Evolutionary conservation across 1,140 invertebrate genomes (phyloP), one percentile per base, ranked within the genome.

Genomic region (Gonioctena quinquepunctata): DNA sequence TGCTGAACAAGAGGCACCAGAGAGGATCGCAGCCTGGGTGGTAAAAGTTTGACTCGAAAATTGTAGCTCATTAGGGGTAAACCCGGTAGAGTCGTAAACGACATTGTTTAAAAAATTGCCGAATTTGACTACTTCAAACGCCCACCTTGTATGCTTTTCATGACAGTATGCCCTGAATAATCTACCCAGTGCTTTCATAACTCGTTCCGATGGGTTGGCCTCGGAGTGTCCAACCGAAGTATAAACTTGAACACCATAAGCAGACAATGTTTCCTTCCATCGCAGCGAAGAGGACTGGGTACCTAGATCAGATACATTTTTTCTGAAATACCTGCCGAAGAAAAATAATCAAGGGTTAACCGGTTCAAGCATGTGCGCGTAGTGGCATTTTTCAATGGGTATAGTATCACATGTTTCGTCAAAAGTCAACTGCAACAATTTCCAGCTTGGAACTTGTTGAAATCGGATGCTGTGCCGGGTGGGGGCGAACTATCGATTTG

Each of bases 81-180:
- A 68, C 13, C 66, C 66, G 1, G 66, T 68, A n/a, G 56, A 48
- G 18, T 68, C 66, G 60, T 62, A 22, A 6, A 60, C 61, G 7
- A 69, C 48, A 19, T 25, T n/a, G 33, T 69, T 69, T 13, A 64
- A 42, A 21, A 42, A 52, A 19, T 64, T 25, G 16, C 18, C 28
- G 11, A 69, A 52, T 13, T 64, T 4, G 11, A 16, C 23, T 6
- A 69, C 33, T n/a, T 69, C 61, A n/a, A 7, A 64, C 2, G 68
- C 28, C 60, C 59, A 69, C 26, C 26, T 63, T 3, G 68, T n/a
- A 54, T 69, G 68, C 27, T 69, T 33, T 28, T 22, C 59, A 54
- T 42, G 19, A 54, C 60, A 68, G 33, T 62, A 68, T 3, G 56
- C 25, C 6, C 61, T n/a, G 22, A 68, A 49, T 22, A 68, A 50